A percentile compares a stretch with the other conserved stretches of the same genome.
Conservation (phyloP, 2,797 vertebrate genomes). For the Oryzias sinensis region DNA sequence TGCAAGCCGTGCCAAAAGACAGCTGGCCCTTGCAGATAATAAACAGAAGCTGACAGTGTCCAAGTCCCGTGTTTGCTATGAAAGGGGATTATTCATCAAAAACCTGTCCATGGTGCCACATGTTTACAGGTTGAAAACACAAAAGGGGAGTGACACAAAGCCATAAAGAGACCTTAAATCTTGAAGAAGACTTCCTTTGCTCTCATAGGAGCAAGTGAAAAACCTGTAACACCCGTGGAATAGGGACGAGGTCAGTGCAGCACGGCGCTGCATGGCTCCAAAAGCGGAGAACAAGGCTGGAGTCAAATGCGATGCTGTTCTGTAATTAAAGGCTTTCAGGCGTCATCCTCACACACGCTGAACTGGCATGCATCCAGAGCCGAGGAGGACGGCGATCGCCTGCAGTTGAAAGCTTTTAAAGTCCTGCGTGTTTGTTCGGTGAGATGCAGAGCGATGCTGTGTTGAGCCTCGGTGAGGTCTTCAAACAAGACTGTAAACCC, state of each 20-base stretch:
- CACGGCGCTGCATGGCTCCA: slow-evolving; percentile 26
- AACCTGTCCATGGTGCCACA: slow-evolving; percentile 35
- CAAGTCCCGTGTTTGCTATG: slow-evolving; percentile 34
- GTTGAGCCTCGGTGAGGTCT: slow-evolving; percentile 23
- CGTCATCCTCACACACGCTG: slow-evolving; percentile 49
- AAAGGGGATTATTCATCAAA: slow-evolving; percentile 40
- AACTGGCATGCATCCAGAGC: slow-evolving; percentile 41
- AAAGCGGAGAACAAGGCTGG: slow-evolving; percentile 53
- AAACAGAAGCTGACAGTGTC: slow-evolving; percentile 29
- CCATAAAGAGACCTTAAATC: slow-evolving; percentile 3
- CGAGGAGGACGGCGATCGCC: slow-evolving; percentile 23
- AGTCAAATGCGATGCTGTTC: slow-evolving; percentile 41
- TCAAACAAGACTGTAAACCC: slow-evolving; percentile 25
- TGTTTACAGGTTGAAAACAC: slow-evolving; percentile 24
- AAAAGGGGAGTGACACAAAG: slow-evolving; percentile 13
- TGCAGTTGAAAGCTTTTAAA: slow-evolving; percentile 44
- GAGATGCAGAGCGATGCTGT: slow-evolving; percentile 24
- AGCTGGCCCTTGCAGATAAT: slow-evolving; percentile 60
- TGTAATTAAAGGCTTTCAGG: slow-evolving; percentile 70
- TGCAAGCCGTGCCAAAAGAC: slow-evolving; percentile 19
- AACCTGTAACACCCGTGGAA: slow-evolving; percentile 8
- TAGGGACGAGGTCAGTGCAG: slow-evolving; percentile 43
- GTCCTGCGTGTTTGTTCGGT: slow-evolving; percentile 24
- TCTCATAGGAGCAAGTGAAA: neutral
- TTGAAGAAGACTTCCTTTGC: slow-evolving; percentile 5